Evolutionary conservation across 2,888 invertebrate species (phyloP), one percentile per base, ranked within the genome.

Genomic region (Morpho achilles): DNA sequence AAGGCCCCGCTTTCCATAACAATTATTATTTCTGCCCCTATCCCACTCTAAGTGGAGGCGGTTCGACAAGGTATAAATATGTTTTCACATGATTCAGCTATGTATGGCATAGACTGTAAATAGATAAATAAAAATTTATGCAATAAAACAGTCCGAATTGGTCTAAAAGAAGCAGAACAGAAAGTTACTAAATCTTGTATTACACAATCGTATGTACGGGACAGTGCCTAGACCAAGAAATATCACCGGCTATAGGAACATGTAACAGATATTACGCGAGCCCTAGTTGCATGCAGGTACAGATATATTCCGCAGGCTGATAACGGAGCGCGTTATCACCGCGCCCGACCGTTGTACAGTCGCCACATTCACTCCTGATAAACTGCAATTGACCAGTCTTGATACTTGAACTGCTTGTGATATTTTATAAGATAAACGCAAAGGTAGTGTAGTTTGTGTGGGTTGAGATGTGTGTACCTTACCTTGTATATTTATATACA

Each of bases 321-420:
- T 87, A 87, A 84, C 82, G 79, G 66, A 62, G 69, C 73, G 74
- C 77, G 80, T 87, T 87, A 87, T 87, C 87, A 87, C 81, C 77
- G 83, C 82, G 81, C 84, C 82, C 77, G 82, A 79, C 84, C 84
- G 80, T 82, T 76, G 75, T 70, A 77, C 82, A 80, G 82, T 82
- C 76, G 73, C 84, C 82, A 88, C 88, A 87, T 87, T 88, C 87
- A 86, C 87, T 78, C 69, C 70, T 69, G 66, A 43, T 69, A 44
- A 69, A 80, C 68, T 47, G 44, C 70, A 69, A 61, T 32, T 5
- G n/a, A 60, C 0, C 0, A 0, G 1, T 58, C 50, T 80, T 80
- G 77, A 67, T 80, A 73, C 67, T 75, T 75, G 51, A 47, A 16
- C 10, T 10, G 22, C 7, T n/a, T 16, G 7, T 47, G 22, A 16